Conservation (phyloP, 2,113 vertebrate genomes). For the Microtus oregoni region DNA sequence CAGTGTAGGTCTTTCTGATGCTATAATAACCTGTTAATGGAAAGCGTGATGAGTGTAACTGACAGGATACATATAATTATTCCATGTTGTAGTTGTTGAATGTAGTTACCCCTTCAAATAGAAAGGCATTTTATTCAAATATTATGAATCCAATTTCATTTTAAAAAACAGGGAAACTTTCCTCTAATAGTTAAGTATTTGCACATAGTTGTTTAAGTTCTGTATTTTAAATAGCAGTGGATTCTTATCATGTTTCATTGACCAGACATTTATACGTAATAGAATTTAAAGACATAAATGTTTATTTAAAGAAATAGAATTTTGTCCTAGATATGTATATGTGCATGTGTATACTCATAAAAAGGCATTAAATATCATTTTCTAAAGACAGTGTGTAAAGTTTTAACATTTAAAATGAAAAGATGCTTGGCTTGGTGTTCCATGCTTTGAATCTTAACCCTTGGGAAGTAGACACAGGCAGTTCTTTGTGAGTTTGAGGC, state of each 20-base stretch:
- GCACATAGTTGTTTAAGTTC: background rate
- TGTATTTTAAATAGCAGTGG: background rate
- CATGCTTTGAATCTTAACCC: background rate
- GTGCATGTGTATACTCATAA: background rate
- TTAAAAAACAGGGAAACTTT: conserved; percentile 31
- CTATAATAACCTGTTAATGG: background rate
- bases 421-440: background rate
- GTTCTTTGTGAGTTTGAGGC: background rate
- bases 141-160: background rate
- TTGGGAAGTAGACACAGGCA: background rate
- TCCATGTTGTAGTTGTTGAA: conserved; percentile 25
- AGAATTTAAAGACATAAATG: background rate
- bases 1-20: background rate
- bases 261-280: background rate
- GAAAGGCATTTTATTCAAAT: conserved; percentile 9
- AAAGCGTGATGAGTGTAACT: background rate
- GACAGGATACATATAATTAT: background rate
- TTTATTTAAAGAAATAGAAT: conserved; percentile 3
- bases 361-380: background rate
- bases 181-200: conserved; percentile 10
- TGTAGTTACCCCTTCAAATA: conserved; percentile 2
- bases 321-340: background rate
- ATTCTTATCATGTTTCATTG: background rate
- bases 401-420: background rate
- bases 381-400: background rate